Evolutionary conservation across 2,113 vertebrate species (phyloP).

Genomic region (Cryptoleucopteryx plumbea): DNA sequence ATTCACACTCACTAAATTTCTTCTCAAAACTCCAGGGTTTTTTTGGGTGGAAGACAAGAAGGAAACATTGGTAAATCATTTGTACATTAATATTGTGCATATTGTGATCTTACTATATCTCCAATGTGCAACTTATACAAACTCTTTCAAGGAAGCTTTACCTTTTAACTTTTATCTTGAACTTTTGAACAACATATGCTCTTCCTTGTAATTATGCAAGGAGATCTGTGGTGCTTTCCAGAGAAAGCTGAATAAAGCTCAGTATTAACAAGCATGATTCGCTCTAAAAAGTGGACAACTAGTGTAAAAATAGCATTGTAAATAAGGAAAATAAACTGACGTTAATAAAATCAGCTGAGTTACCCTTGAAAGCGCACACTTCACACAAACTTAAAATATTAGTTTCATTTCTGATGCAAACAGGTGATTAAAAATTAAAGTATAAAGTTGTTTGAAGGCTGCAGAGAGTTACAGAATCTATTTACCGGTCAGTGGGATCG

Average conservation of each 20-base stretch:
- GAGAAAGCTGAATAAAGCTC: background rate
- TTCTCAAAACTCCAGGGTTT: background rate
- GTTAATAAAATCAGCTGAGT: background rate
- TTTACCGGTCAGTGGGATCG: background rate
- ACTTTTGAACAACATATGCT: background rate
- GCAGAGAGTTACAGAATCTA: background rate
- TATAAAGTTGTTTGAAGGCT: background rate
- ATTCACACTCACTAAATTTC: background rate
- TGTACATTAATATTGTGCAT: background rate
- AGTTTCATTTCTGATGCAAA: background rate
- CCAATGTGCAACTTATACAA: background rate
- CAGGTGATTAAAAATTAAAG: background rate
- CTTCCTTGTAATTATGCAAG: background rate
- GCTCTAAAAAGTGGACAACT: background rate
- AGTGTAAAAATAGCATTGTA: background rate
- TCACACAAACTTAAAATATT: background rate
- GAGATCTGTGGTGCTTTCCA: background rate
- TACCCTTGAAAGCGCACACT: background rate
- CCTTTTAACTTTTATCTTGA: background rate
- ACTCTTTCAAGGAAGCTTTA: background rate
- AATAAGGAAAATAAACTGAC: background rate
- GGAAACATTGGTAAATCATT: background rate
- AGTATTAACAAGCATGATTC: background rate
- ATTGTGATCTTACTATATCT: background rate
- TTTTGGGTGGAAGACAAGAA: background rate